Conservation (phyloP, 92 coral and sea anemone species). For the Epizoanthus rinbou region DNA sequence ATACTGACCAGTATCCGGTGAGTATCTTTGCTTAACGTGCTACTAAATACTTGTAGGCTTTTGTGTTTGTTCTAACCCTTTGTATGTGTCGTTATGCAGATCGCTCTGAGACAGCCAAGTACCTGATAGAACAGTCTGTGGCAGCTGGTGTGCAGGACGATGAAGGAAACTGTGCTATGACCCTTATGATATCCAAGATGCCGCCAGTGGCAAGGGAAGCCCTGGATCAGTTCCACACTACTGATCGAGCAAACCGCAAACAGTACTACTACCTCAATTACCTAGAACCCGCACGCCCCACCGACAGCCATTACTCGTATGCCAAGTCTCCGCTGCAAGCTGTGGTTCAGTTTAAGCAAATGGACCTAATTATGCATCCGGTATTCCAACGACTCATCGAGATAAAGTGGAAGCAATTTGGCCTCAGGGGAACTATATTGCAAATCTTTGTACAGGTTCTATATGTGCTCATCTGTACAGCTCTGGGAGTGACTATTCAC, state of each 20-base stretch:
- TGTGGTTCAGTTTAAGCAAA: slow-evolving; percentile 86
- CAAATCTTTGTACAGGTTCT: slow-evolving; percentile 78
- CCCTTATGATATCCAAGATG: slow-evolving; percentile 97
- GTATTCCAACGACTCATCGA: slow-evolving; percentile 94
- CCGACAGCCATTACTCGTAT: slow-evolving; percentile 41
- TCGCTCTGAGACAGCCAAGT: slow-evolving; percentile 98
- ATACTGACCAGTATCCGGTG: too few species aligned
- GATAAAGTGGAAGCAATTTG: slow-evolving; percentile 90
- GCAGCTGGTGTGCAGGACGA: slow-evolving; percentile 89
- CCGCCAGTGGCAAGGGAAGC: slow-evolving; percentile 99
- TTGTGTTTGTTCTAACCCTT: not conserved
- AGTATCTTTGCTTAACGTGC: too few species aligned
- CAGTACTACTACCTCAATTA: slow-evolving; percentile 94
- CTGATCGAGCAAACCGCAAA: slow-evolving; percentile 90
- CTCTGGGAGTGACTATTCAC: slow-evolving; percentile 87
- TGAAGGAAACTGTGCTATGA: slow-evolving; percentile 79
- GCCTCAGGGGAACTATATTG: slow-evolving; percentile 76
- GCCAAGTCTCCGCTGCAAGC: slow-evolving; percentile 87
- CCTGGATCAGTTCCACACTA: slow-evolving; percentile 95
- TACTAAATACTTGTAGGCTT: not conserved
- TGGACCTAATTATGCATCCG: slow-evolving; percentile 98
- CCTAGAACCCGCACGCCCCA: slow-evolving; percentile 69
- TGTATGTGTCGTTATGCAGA: slow-evolving; percentile 46
- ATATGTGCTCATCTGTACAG: slow-evolving; percentile 85
- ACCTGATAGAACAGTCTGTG: slow-evolving; percentile 70